A percentile compares a stretch with the other conserved stretches of the same genome.
phyloP scores from a whole-genome alignment of 2,113 vertebrate species.

The Hippocampus abdominalis region DNA sequence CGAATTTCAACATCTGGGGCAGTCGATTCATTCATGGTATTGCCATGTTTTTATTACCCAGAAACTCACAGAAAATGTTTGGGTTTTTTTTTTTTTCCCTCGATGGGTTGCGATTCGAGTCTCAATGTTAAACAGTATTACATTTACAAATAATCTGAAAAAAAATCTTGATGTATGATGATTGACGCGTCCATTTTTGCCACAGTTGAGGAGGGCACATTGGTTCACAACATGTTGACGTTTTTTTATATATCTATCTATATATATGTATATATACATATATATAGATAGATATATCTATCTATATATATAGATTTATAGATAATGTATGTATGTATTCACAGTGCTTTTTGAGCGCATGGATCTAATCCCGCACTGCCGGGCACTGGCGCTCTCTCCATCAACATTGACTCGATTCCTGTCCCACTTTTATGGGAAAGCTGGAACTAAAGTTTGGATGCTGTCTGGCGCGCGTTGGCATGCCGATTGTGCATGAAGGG shows the following conservation, averaged over 20 bases:
- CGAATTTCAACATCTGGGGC: no score
- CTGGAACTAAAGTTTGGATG: neutral
- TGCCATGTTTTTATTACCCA: no score
- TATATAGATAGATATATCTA: constrained; percentile 44
- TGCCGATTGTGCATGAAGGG: neutral
- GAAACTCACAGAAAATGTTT: no score
- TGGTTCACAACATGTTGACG: constrained; percentile 21
- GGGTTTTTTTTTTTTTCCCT: no score
- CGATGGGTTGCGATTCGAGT: no score
- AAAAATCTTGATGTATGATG: neutral
- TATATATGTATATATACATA: constrained; percentile 42
- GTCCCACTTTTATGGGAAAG: neutral
- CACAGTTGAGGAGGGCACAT: constrained; percentile 1
- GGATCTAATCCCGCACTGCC: constrained; percentile 37
- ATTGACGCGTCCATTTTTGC: neutral
- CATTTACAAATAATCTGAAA: neutral
- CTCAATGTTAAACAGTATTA: no score
- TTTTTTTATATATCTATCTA: constrained; percentile 33
- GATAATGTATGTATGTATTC: constrained; percentile 3
- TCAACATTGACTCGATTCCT: neutral
- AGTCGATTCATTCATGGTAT: no score
- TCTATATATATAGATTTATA: constrained; percentile 47
- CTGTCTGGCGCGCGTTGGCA: neutral
- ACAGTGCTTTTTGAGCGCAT: constrained; percentile 71
- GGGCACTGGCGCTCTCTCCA: neutral